Base-by-base conservation (phyloP, 2,113 vertebrate genomes). In the Ia io region DNA sequence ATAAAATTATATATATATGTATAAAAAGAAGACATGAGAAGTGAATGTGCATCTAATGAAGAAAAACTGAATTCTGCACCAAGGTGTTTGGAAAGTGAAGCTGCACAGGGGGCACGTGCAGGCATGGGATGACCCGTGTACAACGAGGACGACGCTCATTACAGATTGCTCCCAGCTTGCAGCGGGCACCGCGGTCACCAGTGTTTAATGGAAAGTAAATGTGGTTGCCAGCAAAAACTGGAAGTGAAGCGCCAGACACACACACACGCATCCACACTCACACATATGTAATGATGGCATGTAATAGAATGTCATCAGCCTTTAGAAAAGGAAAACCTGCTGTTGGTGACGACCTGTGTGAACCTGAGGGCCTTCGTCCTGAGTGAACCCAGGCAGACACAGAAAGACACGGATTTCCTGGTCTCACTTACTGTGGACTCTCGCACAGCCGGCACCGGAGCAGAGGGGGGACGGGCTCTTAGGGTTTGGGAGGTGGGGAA, bases 61-160 rank as follows among this genome's bases (percentile, higher is more conserved):
- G 94, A 88, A 96, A 98, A 98, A 98, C 97, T 98, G 98, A 98
- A 98, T 99, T 99, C 99, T 98, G 99, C 99, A 99, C 98, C 99
- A 99, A 99, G 99, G 99, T 99, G 99, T 99, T 99, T 99, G 99
- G 99, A 98, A 40, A 99, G 98, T 99, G 98, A 98, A 99, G 99
- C 98, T 99, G 99, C 99, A 98, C 98, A n/a, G 98, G 97, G 99
- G 98, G 98, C 98, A 99, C 99, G 98, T 99, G 98, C 98, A 98
- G 98, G 98, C 98, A 97, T 98, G 8, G 53, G 7, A 56, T 56
- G 53, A 56, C 8, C 53, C 8, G 2, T 56, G 1, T 56, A 23
- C 53, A 56, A 23, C 4, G 59, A 61, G 59, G 25, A 28, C 20
- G 9, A 61, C 9, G 25, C 23, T 61, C 59, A 61, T 98, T 97